Percentiles rank a stretch among this genome's conserved stretches.
These are phyloP conservation scores for Chloroclysta siterata DNA, from an alignment of 2,888 invertebrate species.

Conservation along the genomic window DNA sequence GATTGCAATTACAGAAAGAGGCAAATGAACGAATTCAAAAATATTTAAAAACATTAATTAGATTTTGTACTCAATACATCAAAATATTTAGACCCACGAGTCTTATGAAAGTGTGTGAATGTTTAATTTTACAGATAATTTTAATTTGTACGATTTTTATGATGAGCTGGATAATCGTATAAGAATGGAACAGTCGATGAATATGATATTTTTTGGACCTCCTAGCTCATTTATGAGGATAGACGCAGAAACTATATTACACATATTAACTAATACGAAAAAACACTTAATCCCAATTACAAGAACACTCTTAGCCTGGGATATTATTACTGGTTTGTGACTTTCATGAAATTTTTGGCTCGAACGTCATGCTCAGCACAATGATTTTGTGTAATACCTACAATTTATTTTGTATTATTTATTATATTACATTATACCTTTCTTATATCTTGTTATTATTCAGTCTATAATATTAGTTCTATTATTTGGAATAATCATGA, in stretches of 20 bases:
- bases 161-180: constrained; percentile 70
- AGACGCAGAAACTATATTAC: constrained; percentile 72
- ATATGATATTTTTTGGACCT: constrained; percentile 76
- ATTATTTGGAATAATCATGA: too few species aligned
- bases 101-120: neutral
- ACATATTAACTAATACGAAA: constrained; percentile 64
- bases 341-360: neutral
- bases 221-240: constrained; percentile 69
- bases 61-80: too few species aligned
- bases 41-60: neutral
- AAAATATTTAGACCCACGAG: neutral
- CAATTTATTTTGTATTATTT: too few species aligned
- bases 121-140: constrained; percentile 45
- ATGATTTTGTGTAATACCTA: too few species aligned
- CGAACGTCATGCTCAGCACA: too few species aligned
- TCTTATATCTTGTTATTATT: too few species aligned
- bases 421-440: too few species aligned
- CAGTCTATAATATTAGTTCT: too few species aligned
- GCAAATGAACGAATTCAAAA: constrained; percentile 41
- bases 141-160: constrained; percentile 66
- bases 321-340: constrained; percentile 70
- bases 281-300: constrained; percentile 68
- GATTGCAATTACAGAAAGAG: constrained; percentile 64
- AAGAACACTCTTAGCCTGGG: constrained; percentile 71
- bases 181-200: constrained; percentile 65